These are phyloP conservation scores for Stictonetta naevosa DNA, from an alignment of 2,113 vertebrate genomes.

Conservation along the genomic window DNA sequence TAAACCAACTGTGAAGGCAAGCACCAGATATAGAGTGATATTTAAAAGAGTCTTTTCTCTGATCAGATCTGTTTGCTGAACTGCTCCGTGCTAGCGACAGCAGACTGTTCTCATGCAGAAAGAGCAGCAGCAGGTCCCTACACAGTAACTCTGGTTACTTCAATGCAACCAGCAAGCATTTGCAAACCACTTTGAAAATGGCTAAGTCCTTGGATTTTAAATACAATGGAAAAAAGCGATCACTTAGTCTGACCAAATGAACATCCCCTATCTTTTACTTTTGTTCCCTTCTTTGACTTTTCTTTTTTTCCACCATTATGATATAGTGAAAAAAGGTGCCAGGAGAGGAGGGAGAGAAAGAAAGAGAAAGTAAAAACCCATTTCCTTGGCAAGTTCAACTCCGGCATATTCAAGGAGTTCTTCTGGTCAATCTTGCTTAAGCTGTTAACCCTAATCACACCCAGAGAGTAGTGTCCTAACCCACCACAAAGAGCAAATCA, in stretches of 20 bases:
- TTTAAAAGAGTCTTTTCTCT: background rate
- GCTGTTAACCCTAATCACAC: background rate
- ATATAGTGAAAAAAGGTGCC: background rate
- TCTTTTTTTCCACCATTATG: background rate
- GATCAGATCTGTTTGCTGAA: background rate
- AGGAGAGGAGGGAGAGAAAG: background rate
- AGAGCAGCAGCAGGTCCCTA: background rate
- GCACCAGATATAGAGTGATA: background rate
- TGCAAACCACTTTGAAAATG: background rate
- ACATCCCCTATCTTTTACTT: background rate
- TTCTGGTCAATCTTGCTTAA: background rate
- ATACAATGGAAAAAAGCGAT: background rate
- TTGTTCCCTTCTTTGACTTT: background rate
- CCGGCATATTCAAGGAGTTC: background rate
- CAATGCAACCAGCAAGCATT: background rate
- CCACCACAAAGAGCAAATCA: background rate
- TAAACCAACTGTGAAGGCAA: background rate
- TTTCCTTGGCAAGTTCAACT: background rate
- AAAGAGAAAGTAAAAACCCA: background rate
- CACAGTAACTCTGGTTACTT: background rate
- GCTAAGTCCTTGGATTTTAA: background rate
- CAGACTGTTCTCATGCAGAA: background rate
- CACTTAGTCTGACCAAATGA: background rate
- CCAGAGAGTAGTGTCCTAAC: background rate
- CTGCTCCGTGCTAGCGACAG: background rate